These are phyloP conservation scores for Acipenser transmontanus DNA, from an alignment of 2,797 vertebrate species.

Conservation along the genomic window DNA sequence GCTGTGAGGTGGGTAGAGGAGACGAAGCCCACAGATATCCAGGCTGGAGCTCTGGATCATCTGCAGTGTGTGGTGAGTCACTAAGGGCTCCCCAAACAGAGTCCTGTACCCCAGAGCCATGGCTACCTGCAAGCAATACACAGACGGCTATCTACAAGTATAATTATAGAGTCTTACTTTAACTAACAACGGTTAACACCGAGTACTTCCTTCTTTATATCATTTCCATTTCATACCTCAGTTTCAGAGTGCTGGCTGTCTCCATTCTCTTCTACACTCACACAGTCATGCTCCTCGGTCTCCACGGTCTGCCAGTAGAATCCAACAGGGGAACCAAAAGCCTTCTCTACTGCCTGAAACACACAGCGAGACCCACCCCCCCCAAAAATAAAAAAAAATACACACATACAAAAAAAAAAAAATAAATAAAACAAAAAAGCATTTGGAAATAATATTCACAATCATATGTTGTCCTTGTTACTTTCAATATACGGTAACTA, in stretches of 20 bases:
- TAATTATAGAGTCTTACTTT: neutral
- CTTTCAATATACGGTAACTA: too few relatives aligned
- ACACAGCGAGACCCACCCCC: constrained; percentile 22
- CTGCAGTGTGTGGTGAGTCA: constrained; percentile 52
- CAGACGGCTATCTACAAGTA: neutral
- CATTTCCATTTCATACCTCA: constrained; percentile 41
- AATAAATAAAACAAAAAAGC: neutral
- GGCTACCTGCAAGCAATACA: constrained; percentile 45
- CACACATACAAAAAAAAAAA: neutral
- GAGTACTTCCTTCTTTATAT: neutral
- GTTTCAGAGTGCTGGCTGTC: constrained; percentile 38
- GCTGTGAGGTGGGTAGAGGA: constrained; percentile 46
- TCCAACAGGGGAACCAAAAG: constrained; percentile 44
- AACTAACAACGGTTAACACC: neutral
- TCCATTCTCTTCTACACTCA: constrained; percentile 30
- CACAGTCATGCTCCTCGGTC: constrained; percentile 49
- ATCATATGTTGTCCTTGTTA: too few relatives aligned
- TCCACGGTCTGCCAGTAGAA: constrained; percentile 67
- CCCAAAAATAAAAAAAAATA: constrained; percentile 29
- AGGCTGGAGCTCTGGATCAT: constrained; percentile 44
- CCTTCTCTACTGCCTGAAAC: constrained; percentile 51
- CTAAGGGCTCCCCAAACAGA: constrained; percentile 41
- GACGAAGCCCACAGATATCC: constrained; percentile 53
- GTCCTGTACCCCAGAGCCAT: constrained; percentile 40
- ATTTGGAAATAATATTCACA: neutral